These are phyloP conservation scores for Haemorhous mexicanus DNA, from an alignment of 2,113 vertebrate species.

Conservation along the genomic window DNA sequence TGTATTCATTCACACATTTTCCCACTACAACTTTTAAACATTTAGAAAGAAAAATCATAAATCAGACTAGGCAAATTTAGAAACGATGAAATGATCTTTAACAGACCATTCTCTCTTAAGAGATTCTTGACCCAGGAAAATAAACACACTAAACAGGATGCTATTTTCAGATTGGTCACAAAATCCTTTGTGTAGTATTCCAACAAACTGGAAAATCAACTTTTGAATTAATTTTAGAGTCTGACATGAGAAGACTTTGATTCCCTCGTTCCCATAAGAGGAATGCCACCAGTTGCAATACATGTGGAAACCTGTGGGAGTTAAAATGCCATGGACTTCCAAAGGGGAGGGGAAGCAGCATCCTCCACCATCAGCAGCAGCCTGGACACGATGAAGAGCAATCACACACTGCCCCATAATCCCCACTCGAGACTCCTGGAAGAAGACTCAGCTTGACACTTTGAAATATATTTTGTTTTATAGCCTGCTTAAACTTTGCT, in stretches of 20 bases:
- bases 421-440: background rate
- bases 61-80: constrained; percentile 9
- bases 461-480: background rate
- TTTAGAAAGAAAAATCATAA: background rate
- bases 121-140: constrained; percentile 34
- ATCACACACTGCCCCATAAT: background rate
- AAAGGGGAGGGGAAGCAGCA: background rate
- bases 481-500: background rate
- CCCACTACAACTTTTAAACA: constrained; percentile 35
- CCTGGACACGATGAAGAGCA: rapidly evolving
- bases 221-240: constrained; percentile 31
- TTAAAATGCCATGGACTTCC: background rate
- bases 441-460: background rate
- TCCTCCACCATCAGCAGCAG: background rate
- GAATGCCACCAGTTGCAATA: background rate
- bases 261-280: constrained; percentile 24
- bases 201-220: constrained; percentile 8
- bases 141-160: constrained; percentile 46
- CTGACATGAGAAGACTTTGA: constrained; percentile 54
- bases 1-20: background rate
- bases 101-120: background rate
- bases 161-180: constrained; percentile 45
- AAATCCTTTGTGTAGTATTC: background rate
- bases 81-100: background rate
- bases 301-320: background rate